A percentile compares a stretch with the other conserved stretches of the same genome.
Conservation (phyloP, 2,113 vertebrate species). For the Halichoerus grypus region DNA sequence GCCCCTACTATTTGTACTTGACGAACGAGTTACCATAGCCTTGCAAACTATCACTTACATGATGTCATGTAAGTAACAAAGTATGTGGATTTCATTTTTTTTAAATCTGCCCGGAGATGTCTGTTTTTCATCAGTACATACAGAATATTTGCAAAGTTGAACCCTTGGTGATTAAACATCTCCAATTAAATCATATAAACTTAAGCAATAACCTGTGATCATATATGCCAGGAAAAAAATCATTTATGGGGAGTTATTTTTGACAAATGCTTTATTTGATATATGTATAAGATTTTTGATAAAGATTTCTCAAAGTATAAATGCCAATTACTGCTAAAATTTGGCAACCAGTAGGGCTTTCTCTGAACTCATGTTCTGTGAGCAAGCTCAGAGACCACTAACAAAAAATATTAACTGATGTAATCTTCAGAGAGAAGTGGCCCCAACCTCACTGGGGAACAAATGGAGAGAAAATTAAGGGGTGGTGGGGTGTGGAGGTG, state of each 20-base stretch:
- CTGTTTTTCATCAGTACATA: conserved; percentile 76
- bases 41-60: conserved; percentile 42
- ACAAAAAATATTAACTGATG: neutral
- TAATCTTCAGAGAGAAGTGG: neutral
- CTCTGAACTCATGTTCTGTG: conserved; percentile 21
- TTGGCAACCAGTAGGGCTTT: conserved; percentile 47
- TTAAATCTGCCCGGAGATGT: conserved; percentile 49
- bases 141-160: conserved; percentile 71
- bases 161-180: conserved; percentile 70
- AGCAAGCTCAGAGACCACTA: conserved; percentile 33
- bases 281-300: conserved; percentile 58
- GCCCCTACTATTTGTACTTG: neutral
- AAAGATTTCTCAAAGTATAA: conserved; percentile 46
- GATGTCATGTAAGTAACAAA: conserved; percentile 68
- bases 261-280: conserved; percentile 58
- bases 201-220: conserved; percentile 63
- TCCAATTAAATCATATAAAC: conserved; percentile 72
- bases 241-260: conserved; percentile 60
- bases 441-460: neutral
- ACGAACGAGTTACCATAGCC: conserved; percentile 11
- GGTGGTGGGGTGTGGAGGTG: neutral
- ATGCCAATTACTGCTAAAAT: conserved; percentile 51
- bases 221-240: conserved; percentile 37
- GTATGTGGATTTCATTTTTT: conserved; percentile 68
- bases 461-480: neutral